Evolutionary conservation across 2,888 invertebrate species (phyloP), one percentile per base, ranked within the genome.

Genomic region (Perithous albicinctus): DNA sequence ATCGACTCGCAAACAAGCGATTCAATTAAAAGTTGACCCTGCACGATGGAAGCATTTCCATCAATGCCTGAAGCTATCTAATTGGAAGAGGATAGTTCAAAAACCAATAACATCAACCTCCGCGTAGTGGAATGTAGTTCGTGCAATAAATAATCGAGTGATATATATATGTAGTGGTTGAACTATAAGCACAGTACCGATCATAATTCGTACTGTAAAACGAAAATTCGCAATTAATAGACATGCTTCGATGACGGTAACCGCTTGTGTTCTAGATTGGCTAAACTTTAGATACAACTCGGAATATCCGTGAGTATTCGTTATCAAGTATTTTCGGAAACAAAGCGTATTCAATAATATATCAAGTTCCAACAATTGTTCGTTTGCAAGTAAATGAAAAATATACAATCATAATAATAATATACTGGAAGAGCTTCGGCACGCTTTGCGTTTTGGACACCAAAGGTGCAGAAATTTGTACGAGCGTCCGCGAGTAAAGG

Each of bases 21-120:
- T 64, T 74, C 38, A 74, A 74, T 74, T 74, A 74, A 74, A 74
- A 74, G 74, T 74, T 74, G 64, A 26, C 23, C 23, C 51, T 8
- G n/a, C 5, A 64, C 74, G 63, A 2, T 64, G 54, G 20, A 54
- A 48, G n/a, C 38, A 56, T 7, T 61, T 35, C 20, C 74, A 29
- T 54, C 51, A 74, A 64, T 64, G 63, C 18, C 41, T 51, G 51
- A 15, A 51, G 10, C 6, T 18, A 29, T 8, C 38, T 74, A 64
- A 74, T 74, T 74, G 74, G 51, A 38, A 41, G 18, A 38, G 38
- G 54, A 74, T 74, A 64, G 74, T 74, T 51, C 54, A 63, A 54
- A 51, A 73, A 61, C 38, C 38, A 51, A 63, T 73, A 63, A 63
- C n/a, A 73, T 15, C 32, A 7, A 8, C 20, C 61, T 32, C 5